Conservation (phyloP, 2,888 invertebrate genomes). For the Gryllus longicercus region DNA sequence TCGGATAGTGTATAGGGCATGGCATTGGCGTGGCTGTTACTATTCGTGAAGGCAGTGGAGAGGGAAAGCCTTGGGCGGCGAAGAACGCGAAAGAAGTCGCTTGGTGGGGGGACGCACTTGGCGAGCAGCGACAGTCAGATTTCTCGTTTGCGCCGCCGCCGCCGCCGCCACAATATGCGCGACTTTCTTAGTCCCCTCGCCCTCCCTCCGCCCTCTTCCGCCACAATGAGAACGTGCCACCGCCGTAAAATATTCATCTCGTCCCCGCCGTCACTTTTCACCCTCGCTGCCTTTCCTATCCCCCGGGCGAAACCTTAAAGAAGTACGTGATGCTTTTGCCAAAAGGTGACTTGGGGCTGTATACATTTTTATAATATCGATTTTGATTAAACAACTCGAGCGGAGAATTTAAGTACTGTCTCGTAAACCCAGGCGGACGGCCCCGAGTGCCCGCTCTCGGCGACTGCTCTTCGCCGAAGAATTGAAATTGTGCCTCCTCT, state of each 20-base stretch:
- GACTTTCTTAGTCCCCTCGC: not conserved
- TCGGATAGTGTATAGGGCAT: too few species aligned
- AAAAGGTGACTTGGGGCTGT: not conserved
- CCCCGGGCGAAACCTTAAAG: slow-evolving; percentile 7
- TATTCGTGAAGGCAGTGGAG: too few species aligned
- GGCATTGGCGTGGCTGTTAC: too few species aligned
- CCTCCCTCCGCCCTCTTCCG: not conserved
- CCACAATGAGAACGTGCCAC: not conserved
- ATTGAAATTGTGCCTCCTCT: not conserved
- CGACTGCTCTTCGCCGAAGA: not conserved
- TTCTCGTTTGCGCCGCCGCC: not conserved
- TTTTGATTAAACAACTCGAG: slow-evolving; percentile 3
- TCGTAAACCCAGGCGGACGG: not conserved
- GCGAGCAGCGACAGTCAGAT: not conserved
- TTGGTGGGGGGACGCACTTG: too few species aligned
- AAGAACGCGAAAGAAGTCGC: too few species aligned
- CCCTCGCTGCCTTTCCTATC: not conserved
- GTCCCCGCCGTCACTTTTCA: slow-evolving; percentile 9
- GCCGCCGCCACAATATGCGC: not conserved
- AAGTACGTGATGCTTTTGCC: slow-evolving; percentile 2
- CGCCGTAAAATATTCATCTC: slow-evolving; percentile 17
- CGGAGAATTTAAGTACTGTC: slow-evolving; percentile 17
- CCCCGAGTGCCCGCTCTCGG: not conserved
- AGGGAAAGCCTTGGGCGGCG: too few species aligned
- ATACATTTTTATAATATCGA: slow-evolving; percentile 17